Evolutionary conservation across 2,797 vertebrate species (phyloP), one percentile per base, ranked within the genome.

Genomic region (Sardinella longiceps): DNA sequence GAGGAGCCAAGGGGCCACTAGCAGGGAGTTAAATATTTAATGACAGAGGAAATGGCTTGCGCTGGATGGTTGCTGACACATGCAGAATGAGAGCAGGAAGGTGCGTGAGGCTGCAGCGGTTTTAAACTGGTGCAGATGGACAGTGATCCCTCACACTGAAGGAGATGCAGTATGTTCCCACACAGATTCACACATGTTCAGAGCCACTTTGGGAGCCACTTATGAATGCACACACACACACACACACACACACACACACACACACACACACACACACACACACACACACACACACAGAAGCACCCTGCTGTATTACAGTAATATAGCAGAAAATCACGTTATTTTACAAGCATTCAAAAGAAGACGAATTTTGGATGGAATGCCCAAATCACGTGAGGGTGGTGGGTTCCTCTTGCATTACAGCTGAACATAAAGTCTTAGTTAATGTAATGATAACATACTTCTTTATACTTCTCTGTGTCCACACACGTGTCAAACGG

Each of bases 21-120:
- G 81, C 33, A 1, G 46, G 37, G n/a, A 77, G 81, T 46, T 88
- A 25, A 87, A 88, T 89, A 85, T 88, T 88, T 89, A 20, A 88
- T 86, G 80, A 30, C 66, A 51, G 30, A 56, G 33, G 80, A 82
- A 33, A 63, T 12, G 28, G 25, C 28, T 63, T 30, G 28, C 11
- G 1, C 23, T 58, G 1, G 56, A 23, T 9, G 5, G 4, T 9
- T 58, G 56, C 56, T 58, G 56, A 58, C 56, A 9, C 18, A 1
- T n/a, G 56, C 23, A 58, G 56, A 63, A 14, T 30, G 28, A 2
- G 28, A 63, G 25, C 30, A 28, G 60, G 10, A 11, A 30, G 60
- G 10, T 12, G 33, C 51, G 82, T 39, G 6, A 48, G 45, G 45
- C 58, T 81, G 56, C 81, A 85, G 84, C 30, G 77, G 11, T 43